phyloP scores from a whole-genome alignment of 2,888 invertebrate species.

The Temnothorax rugatulus region DNA sequence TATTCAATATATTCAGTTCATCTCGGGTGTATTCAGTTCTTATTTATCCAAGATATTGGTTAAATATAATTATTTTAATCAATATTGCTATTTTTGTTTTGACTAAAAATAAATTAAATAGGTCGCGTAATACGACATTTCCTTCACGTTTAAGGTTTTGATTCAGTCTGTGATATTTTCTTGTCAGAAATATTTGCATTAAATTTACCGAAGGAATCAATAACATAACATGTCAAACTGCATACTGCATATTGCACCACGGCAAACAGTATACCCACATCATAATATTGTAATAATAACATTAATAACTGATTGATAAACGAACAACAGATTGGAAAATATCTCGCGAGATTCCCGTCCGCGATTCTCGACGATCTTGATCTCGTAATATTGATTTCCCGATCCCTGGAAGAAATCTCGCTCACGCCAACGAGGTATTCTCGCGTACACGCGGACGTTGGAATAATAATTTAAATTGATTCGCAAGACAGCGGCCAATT shows the following conservation, averaged over 20 bases:
- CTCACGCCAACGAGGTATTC: not conserved
- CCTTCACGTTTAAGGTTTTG: not conserved
- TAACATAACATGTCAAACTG: conserved; percentile 20
- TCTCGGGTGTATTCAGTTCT: not conserved
- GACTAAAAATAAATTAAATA: conserved; percentile 19
- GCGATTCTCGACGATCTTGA: not conserved
- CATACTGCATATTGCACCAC: not conserved
- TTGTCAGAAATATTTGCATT: conserved; percentile 32
- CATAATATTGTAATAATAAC: conserved; percentile 19
- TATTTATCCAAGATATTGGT: conserved; percentile 12
- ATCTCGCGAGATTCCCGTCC: not conserved
- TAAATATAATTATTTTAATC: conserved; percentile 25
- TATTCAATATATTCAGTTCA: not conserved
- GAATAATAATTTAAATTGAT: conserved; percentile 59
- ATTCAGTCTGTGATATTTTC: conserved; percentile 23
- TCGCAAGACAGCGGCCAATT: conserved; percentile 43
- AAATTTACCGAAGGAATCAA: conserved; percentile 34
- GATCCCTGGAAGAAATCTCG: not conserved
- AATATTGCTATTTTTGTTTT: not conserved
- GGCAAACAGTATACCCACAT: not conserved
- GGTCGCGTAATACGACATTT: not conserved
- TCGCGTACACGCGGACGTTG: conserved; percentile 24
- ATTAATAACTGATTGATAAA: conserved; percentile 21
- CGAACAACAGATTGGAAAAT: not conserved
- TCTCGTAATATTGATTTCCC: not conserved